A percentile compares a stretch with the other conserved stretches of the same genome.
phyloP scores from a whole-genome alignment of 2,888 invertebrate species.

The Himalopsyche kuldschensis region DNA sequence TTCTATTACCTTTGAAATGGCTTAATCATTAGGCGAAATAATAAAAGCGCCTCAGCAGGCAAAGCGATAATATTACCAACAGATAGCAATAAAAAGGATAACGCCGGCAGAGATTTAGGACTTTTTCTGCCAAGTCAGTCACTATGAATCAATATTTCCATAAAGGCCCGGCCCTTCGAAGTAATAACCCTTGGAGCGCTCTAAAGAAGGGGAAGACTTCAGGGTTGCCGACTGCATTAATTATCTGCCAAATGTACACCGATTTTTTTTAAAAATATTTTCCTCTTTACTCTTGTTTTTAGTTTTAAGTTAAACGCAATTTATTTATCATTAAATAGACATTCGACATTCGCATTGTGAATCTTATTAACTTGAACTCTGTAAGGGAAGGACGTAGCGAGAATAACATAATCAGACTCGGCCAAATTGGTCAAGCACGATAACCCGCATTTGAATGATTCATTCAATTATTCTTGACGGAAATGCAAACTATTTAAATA shows the following conservation, averaged over 20 bases:
- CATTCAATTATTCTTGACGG: too few relatives aligned
- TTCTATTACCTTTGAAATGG: slow-evolving; percentile 3
- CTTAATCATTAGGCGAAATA: slow-evolving; percentile 31
- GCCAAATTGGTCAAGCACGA: too few relatives aligned
- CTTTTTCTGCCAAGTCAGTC: slow-evolving; percentile 41
- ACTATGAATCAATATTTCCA: slow-evolving; percentile 41
- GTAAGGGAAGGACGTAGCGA: too few relatives aligned
- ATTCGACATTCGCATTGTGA: too few relatives aligned
- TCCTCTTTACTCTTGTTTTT: too few relatives aligned
- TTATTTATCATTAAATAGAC: too few relatives aligned
- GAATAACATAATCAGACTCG: too few relatives aligned
- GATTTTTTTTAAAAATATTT: too few relatives aligned
- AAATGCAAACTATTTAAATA: too few relatives aligned
- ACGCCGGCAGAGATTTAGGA: slow-evolving; percentile 39
- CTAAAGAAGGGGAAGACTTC: not conserved
- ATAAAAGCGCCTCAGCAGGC: slow-evolving; percentile 26
- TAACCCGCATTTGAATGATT: too few relatives aligned
- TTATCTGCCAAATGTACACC: not conserved
- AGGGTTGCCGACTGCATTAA: not conserved
- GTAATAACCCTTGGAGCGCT: slow-evolving; percentile 33
- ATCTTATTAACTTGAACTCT: too few relatives aligned
- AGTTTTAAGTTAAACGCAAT: too few relatives aligned
- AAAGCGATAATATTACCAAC: slow-evolving; percentile 39
- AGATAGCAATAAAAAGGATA: slow-evolving; percentile 40
- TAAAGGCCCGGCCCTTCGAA: slow-evolving; percentile 36